A percentile compares a stretch with the other conserved stretches of the same genome.
Evolutionary conservation across 2,888 invertebrate genomes (phyloP).

Genomic region (Drosophila robusta): DNA sequence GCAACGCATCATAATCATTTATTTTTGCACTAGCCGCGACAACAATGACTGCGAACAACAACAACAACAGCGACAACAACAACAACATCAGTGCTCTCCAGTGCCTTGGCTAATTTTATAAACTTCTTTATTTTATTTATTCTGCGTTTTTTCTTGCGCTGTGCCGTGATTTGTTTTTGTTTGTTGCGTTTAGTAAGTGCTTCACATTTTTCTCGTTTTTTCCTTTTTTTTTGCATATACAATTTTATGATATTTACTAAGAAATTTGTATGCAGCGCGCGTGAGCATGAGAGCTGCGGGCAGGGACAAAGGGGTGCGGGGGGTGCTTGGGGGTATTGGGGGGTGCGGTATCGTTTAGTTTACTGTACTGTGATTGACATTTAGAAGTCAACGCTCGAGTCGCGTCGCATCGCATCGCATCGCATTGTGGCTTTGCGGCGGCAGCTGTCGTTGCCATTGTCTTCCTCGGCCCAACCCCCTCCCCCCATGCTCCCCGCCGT

Average conservation of each 20-base stretch:
- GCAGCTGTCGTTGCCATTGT: constrained; percentile 55
- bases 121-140: constrained; percentile 61
- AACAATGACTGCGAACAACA: constrained; percentile 43
- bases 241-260: constrained; percentile 70
- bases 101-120: constrained; percentile 77
- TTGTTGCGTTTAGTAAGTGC: constrained; percentile 47
- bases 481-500: background rate
- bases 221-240: constrained; percentile 46
- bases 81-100: constrained; percentile 26
- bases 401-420: constrained; percentile 29
- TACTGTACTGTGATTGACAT: constrained; percentile 71
- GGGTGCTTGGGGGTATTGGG: background rate
- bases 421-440: background rate
- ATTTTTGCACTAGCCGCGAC: constrained; percentile 72
- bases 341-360: background rate
- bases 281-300: constrained; percentile 22
- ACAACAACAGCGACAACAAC: constrained; percentile 17
- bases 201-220: constrained; percentile 38
- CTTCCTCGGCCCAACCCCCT: constrained; percentile 36
- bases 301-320: background rate
- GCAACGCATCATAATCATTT: constrained; percentile 79
- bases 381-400: constrained; percentile 75
- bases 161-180: constrained; percentile 65
- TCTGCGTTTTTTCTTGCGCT: constrained; percentile 15
- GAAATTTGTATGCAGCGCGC: constrained; percentile 69